A percentile compares a stretch with the other conserved stretches of the same genome.
Evolutionary conservation across 2,113 vertebrate genomes (phyloP).

Genomic region (Sakesphorus luctuosus): DNA sequence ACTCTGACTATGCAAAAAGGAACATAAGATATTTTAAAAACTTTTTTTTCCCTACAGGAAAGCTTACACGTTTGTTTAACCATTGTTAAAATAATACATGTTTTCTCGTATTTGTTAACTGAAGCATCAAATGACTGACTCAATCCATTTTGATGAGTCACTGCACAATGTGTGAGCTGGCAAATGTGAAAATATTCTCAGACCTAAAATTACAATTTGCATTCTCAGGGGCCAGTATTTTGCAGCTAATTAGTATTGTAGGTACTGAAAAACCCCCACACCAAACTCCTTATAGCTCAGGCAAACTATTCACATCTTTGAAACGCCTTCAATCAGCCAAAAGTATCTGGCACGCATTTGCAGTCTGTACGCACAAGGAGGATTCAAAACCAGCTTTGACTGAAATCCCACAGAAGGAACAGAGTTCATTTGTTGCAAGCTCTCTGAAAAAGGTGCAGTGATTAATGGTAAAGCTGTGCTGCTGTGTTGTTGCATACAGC

Average conservation of each 20-base stretch:
- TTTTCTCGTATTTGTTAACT: background rate
- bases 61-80: background rate
- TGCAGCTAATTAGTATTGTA: background rate
- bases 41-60: background rate
- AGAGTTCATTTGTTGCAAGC: background rate
- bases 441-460: background rate
- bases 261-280: background rate
- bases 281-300: background rate
- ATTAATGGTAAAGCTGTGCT: background rate
- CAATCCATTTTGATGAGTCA: slow-evolving; percentile 40
- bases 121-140: slow-evolving; percentile 16
- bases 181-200: background rate
- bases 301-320: background rate
- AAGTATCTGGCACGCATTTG: background rate
- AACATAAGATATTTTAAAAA: background rate
- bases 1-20: background rate
- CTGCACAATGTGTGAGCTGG: background rate
- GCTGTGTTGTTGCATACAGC: background rate
- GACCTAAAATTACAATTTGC: background rate
- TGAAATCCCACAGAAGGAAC: background rate
- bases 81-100: background rate
- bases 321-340: background rate
- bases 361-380: background rate
- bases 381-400: background rate
- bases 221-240: background rate